Base-by-base conservation (phyloP, 2,797 vertebrate species). In the Rhynchotus rufescens region DNA sequence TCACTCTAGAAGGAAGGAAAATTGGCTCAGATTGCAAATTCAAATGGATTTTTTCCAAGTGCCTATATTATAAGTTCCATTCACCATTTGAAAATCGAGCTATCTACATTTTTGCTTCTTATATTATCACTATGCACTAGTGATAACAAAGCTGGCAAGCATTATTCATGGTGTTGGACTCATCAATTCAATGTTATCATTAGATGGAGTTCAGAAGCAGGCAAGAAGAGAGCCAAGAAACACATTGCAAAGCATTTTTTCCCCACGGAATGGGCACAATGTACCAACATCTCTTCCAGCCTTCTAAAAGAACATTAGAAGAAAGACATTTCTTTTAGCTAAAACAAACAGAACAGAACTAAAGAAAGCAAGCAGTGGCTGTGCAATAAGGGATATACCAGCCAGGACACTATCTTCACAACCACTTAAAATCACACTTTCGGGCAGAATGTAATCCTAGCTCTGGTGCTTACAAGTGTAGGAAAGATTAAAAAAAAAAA, bases 41-140 rank as follows among this genome's bases (percentile, higher is more conserved):
- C 80, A 81, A 89, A 91, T 89, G 84, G 88, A 84, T 47, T 49
- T 90, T 90, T 96, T 87, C 81, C 84, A 92, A 90, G n/a, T 45
- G 73, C 28, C 30, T 88, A 2, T 59, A 69, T 73, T 89, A 47
- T 51, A 73, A 86, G 23, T 68, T 84, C 56, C 40, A 28, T 71
- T 88, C 77, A 56, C 36, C 49, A 57, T 74, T 61, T 84, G 49
- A 90, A 92, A 93, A 81, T 26, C 2, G 13, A 94, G 36, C 72
- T 59, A 13, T 83, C 28, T 75, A 25, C 45, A 49, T 44, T 66
- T 88, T 80, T 61, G 30, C 30, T 92, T 59, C 71, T 87, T 80
- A 69, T 32, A 22, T 15, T 45, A 32, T 76, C 34, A n/a, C 52
- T 79, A 80, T 73, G 5, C 12, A 54, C 20, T 73, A 2, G 1